Conservation (phyloP, 2,113 vertebrate genomes). For the rabbit (Oryctolagus cuniculus) region mOryCun1.1 NC_091438.1:111596001-111596500, state of each 20-base stretch:
- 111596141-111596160: conserved; percentile 81
- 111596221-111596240: conserved; percentile 60
- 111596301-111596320: not conserved
- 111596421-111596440: not conserved
- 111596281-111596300: not conserved
- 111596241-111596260: conserved; percentile 18
- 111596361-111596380: not conserved
- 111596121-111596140: conserved; percentile 88
- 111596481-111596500: not conserved
- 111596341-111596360: not conserved
- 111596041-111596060: conserved; percentile 86
- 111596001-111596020: conserved; percentile 86
- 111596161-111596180: conserved; percentile 84
- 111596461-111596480: not conserved
- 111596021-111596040: conserved; percentile 84
- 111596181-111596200: conserved; percentile 79
- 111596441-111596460: not conserved
- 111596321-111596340: not conserved
- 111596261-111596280: not conserved
- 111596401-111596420: not conserved
- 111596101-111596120: conserved; percentile 86
- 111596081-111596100: conserved; percentile 87
- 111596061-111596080: conserved; percentile 86
- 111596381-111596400: not conserved
- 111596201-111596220: conserved; percentile 58